Percentiles rank a stretch among this genome's conserved stretches.
Conservation (phyloP, 1,140 invertebrate species). For the Ptiloglossa arizonensis region DNA sequence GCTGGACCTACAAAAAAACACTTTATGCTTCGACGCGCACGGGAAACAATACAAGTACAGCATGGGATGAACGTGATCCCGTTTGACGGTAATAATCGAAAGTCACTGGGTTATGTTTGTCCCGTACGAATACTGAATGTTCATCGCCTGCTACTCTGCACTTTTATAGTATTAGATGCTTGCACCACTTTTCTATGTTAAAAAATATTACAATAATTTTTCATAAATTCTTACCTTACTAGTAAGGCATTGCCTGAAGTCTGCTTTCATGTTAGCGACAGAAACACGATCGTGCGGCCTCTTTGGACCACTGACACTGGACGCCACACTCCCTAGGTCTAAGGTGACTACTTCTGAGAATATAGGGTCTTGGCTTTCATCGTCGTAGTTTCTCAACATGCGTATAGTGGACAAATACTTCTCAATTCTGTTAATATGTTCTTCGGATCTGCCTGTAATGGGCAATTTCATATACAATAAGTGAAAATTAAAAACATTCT, state of each 20-base stretch:
- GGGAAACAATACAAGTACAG: constrained; percentile 41
- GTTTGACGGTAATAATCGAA: constrained; percentile 76
- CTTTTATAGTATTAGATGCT: not conserved
- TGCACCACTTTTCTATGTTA: not conserved
- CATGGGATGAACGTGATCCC: constrained; percentile 82
- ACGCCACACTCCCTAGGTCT: constrained; percentile 94
- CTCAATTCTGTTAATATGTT: constrained; percentile 92
- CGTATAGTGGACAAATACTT: constrained; percentile 91
- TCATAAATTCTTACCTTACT: constrained; percentile 89
- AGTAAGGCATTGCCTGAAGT: constrained; percentile 93
- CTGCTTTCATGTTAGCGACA: constrained; percentile 93
- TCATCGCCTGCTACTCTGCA: constrained; percentile 32
- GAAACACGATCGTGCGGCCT: constrained; percentile 97
- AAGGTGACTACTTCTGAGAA: constrained; percentile 94
- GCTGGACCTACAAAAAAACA: not conserved
- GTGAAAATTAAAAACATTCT: no score
- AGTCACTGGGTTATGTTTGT: constrained; percentile 86
- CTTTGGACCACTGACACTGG: constrained; percentile 98
- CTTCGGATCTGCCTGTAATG: constrained; percentile 88
- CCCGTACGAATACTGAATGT: constrained; percentile 76
- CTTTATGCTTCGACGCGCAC: not conserved
- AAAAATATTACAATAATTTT: not conserved
- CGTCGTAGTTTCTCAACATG: constrained; percentile 93
- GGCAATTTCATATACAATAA: constrained; percentile 14
- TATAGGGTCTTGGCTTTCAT: constrained; percentile 90